Evolutionary conservation across 2,113 vertebrate genomes (phyloP), one percentile per base, ranked within the genome.

Genomic region (Leptosomus discolor): DNA sequence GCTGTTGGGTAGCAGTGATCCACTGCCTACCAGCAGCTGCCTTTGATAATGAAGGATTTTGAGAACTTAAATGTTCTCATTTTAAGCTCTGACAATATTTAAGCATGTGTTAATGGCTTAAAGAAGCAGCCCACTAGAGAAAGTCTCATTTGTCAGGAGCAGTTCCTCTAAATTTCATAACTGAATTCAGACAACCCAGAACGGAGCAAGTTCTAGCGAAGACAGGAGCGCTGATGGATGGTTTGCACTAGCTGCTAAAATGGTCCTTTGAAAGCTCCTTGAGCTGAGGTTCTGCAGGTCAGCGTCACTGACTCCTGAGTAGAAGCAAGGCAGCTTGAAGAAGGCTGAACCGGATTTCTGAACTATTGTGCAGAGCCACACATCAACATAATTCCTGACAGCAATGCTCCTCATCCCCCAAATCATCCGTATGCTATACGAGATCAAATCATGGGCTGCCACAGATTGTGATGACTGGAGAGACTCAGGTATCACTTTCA

Each of bases 121-220:
- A 92, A 96, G 92, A 92, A 94, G 91, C 54, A 91, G 88, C 32
- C 68, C 92, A 94, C 94, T 76, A 83, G 79, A 94, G 68, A 92
- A 85, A 83, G 83, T n/a, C 94, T 95, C 92, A 95, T 96, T 96
- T 95, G 96, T 95, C 96, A 94, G 94, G 67, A 94, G 94, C 91
- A 88, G 92, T 69, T 85, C 88, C 94, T 97, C 30, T 54, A 61
- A 93, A 92, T 97, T 95, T 94, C 94, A 46, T 85, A 88, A 83
- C 71, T 23, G 46, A 88, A 80, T 94, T 83, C 92, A 96, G 78
- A 70, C 88, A 90, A 51, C 36, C 41, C 78, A 93, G 92, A 93
- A 93, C 3, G 76, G 68, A 79, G 90, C 36, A 39, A 82, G 92
- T 46, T 65, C n/a, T 61, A 65, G 95, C 2, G 75, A 88, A 95